Base-by-base conservation (phyloP, 2,113 vertebrate genomes). In the Podarcis muralis region DNA sequence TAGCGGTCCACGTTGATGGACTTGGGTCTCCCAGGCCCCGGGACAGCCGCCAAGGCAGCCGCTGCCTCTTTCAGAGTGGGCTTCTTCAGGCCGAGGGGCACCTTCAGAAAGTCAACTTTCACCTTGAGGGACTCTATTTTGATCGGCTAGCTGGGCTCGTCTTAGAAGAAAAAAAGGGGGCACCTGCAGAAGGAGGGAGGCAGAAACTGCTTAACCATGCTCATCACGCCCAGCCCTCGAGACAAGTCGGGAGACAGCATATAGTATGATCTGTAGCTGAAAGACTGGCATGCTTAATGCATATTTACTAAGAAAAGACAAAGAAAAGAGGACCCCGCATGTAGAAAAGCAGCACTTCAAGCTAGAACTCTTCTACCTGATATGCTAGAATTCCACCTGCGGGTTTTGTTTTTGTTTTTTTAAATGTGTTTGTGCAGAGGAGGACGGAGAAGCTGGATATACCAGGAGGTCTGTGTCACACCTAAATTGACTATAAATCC, bases 111-210 rank as follows among this genome's bases (percentile, higher is more conserved):
- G 92, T 99, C 98, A 93, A 99, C 99, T 5, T 98, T 99, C 92
- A 97, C 98, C 98, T 98, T 98, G 98, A 99, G 97, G 97, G 99
- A 98, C 98, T 99, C 98, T 99, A 99, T 99, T 97, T 98, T 99
- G 98, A 97, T 98, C 94, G 96, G 96, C 92, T 95, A 94, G 71
- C 25, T 71, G 94, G 96, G 91, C 94, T 94, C 66, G 12, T 75
- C 89, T 96, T 94, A 91, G 91, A 97, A 96, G 97, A 97, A 97
- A 96, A 92, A 3, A 76, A 71, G 89, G 66, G 78, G 86, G 88
- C 62, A 94, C 89, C 87, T 85, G 87, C 87, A 0, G 1, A 69
- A 83, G 30, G 62, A 90, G 92, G 75, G 30, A 72, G 13, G 57
- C 86, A 62, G 93, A 93, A 92, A 3, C 9, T 18, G 22, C 11